phyloP scores from a whole-genome alignment of 2,113 vertebrate genomes.

The Ibidorhyncha struthersii region DNA sequence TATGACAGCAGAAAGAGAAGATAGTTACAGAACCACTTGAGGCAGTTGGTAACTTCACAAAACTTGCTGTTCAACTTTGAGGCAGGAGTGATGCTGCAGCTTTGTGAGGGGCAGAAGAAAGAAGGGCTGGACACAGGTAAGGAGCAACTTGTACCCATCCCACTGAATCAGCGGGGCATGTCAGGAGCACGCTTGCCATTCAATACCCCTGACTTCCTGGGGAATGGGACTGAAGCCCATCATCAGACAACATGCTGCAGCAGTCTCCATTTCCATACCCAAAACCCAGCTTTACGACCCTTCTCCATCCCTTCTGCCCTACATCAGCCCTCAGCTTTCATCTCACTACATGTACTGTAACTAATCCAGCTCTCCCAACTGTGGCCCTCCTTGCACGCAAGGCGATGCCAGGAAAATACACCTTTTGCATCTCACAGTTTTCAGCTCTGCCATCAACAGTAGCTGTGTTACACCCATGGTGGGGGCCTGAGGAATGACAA shows the following conservation, averaged over 20 bases:
- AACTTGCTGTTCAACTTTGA: neutral
- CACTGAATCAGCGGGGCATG: neutral
- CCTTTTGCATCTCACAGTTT: neutral
- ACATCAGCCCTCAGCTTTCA: neutral
- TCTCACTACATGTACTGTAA: neutral
- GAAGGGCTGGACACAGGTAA: neutral
- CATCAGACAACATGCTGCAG: neutral
- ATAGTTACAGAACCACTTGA: neutral
- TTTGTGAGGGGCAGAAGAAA: neutral
- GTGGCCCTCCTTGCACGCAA: neutral
- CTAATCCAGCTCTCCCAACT: neutral
- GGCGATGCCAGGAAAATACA: neutral
- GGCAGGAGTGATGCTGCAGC: neutral
- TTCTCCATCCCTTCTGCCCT: neutral
- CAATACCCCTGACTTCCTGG: neutral
- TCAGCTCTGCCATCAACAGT: neutral
- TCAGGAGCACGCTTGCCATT: neutral
- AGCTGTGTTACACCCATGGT: rapidly evolving
- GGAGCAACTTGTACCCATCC: neutral
- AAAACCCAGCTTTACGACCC: neutral
- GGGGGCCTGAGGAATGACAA: neutral
- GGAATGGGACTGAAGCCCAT: rapidly evolving
- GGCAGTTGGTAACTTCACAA: neutral
- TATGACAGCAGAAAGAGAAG: neutral
- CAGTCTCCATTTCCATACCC: neutral